phyloP scores from a whole-genome alignment of 2,888 invertebrate species.

The Nomada ferruginata region DNA sequence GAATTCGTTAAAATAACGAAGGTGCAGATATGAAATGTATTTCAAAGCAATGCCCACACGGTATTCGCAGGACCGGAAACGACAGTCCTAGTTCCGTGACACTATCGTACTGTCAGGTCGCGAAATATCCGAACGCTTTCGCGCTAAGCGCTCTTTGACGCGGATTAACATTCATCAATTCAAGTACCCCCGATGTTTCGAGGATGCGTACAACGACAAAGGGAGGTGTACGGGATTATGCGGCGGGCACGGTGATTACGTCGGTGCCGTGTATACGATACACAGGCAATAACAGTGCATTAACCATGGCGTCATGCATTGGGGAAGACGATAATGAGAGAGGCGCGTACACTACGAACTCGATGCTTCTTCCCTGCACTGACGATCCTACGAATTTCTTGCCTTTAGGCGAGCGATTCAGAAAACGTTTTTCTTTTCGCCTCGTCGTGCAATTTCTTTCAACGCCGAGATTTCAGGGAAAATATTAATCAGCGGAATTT shows the following conservation, averaged over 20 bases:
- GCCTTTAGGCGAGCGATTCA: not conserved
- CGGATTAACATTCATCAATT: constrained; percentile 71
- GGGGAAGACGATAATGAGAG: constrained; percentile 70
- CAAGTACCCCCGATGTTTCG: constrained; percentile 50
- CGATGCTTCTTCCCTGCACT: constrained; percentile 24
- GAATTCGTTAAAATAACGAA: too few species aligned
- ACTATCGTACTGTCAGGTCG: not conserved
- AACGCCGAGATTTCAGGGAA: constrained; percentile 23
- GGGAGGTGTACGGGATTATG: constrained; percentile 66
- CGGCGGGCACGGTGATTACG: constrained; percentile 62
- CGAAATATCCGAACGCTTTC: constrained; percentile 34
- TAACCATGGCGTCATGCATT: constrained; percentile 68
- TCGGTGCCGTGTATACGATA: constrained; percentile 62
- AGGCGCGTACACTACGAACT: constrained; percentile 29
- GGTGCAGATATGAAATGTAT: too few species aligned
- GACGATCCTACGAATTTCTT: constrained; percentile 33
- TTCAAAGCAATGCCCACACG: not conserved
- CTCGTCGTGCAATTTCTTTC: not conserved
- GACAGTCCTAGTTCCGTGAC: constrained; percentile 8
- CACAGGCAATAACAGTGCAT: constrained; percentile 72
- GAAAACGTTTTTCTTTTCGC: not conserved
- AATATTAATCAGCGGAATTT: constrained; percentile 16
- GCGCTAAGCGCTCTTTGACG: constrained; percentile 47
- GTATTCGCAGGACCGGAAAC: constrained; percentile 24
- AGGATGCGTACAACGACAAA: constrained; percentile 61